Evolutionary conservation across 2,888 invertebrate species (phyloP), one percentile per base, ranked within the genome.

Genomic region (Ferrisia virgata): DNA sequence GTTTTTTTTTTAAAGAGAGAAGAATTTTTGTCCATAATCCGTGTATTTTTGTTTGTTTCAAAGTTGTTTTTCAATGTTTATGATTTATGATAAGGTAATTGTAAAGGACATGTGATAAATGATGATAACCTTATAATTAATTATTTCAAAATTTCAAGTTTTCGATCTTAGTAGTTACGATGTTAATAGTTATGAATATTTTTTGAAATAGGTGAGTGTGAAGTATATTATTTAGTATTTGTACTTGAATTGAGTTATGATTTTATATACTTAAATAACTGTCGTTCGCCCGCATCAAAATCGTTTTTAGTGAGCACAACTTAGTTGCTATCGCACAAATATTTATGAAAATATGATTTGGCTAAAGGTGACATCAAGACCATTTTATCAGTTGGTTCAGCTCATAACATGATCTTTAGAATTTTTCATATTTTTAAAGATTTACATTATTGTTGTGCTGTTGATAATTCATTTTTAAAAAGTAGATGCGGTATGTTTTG

Each of bases 151-250:
- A 15, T 28, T 64, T 28, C 64, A 28, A 8, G 15, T 28, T 15
- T 36, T 76, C 18, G 36, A 22, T 18, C 18, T 76, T 18, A 76
- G 64, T 36, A n/a, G 53, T 72, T 33, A 72, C n/a, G 31, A 72
- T 72, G 72, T 11, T 36, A 36, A 76, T 76, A 22, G 36, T 36
- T 4, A 76, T 22, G 36, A 36, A 36, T n/a, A 76, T 76, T 36
- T 76, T 36, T 76, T 36, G 36, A 76, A 76, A 36, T 76, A 76
- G 72, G 72, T 76, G 18, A 76, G 72, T 36, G 72, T 36, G 36
- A 36, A 76, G 36, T 36, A 36, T 76, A 76, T 76, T 76, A n/a
- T n/a, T n/a, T n/a, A n/a, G n/a, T n/a, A n/a, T 76, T 36, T 76
- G 36, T 36, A 36, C 22, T 18, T 0, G 72, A 76, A 76, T 76